Base-by-base conservation (phyloP, 2,113 vertebrate species). In the Pyxicephalus adspersus region DNA sequence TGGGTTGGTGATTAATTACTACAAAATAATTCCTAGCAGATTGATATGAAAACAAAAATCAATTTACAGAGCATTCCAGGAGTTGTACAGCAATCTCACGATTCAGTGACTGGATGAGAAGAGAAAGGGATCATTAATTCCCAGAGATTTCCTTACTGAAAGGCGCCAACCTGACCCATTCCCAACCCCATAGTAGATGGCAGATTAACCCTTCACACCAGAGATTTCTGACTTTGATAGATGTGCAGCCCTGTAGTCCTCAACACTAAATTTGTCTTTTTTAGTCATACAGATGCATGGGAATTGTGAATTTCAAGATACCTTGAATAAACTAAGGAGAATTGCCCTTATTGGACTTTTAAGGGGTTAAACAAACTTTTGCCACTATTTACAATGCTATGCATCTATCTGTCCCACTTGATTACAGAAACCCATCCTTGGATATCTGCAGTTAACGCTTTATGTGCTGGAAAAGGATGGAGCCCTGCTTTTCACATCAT, bases 1-100 rank as follows among this genome's bases (percentile, higher is more conserved):
- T 8, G 31, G 31, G 45, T 26, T 20, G 22, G 13, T 65, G 68
- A 74, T 66, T 38, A 75, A 82, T 82, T 66, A 34, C 51, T 38
- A 34, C 22, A 29, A 58, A 57, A 82, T 66, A 55, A 50, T 16
- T 64, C 34, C 65, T 61, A 28, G 50, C 70, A 82, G 65, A 52
- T 58, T 82, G 29, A 75, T 55, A 26, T 82, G 25, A 66, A 38
- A 31, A 8, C 19, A 18, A 20, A 23, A 65, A 68, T 11, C 23
- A 50, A 45, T 45, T 45, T 45, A 68, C 19, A 66, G 55, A 38
- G 51, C 75, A 77, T 54, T 18, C 23, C 58, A 61, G 22, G 58
- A 25, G 11, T 61, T 15, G 58, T 25, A 61, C 58, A 61, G n/a
- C 58, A 61, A 22, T 61, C 38, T 45, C 58, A 25, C 23, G 58